Evolutionary conservation across 2,113 vertebrate species (phyloP).

Genomic region (Ariopsis seemanni): DNA sequence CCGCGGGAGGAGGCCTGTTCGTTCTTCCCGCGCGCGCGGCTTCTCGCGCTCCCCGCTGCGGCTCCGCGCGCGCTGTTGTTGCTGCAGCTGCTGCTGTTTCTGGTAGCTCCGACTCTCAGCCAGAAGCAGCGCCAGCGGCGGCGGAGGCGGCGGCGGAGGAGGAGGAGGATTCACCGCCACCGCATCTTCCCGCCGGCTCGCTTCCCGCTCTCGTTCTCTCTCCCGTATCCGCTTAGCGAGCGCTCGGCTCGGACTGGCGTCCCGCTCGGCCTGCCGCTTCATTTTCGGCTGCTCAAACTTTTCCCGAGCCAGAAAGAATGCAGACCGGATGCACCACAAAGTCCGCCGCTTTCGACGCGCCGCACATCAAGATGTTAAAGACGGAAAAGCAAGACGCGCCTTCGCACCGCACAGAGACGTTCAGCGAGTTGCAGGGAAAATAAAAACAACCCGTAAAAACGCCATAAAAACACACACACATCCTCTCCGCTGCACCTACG

Average conservation of each 20-base stretch:
- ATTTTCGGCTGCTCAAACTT: constrained; percentile 74
- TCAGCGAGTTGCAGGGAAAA: background rate
- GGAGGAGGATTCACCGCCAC: background rate
- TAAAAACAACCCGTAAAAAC: constrained; percentile 48
- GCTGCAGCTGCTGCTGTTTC: constrained; percentile 58
- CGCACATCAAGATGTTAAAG: constrained; percentile 33
- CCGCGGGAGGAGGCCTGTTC: constrained; percentile 64
- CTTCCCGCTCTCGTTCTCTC: constrained; percentile 76
- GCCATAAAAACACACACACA: constrained; percentile 70
- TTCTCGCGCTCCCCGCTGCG: constrained; percentile 80
- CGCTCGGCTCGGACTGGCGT: constrained; percentile 79
- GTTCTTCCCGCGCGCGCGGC: constrained; percentile 73
- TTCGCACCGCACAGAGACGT: background rate
- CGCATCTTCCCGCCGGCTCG: constrained; percentile 68
- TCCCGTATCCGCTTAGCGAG: constrained; percentile 78
- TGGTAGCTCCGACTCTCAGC: constrained; percentile 74
- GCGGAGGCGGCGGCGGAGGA: background rate
- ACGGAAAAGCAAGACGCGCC: background rate
- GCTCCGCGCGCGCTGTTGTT: constrained; percentile 57
- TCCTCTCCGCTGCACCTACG: constrained; percentile 69
- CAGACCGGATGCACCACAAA: constrained; percentile 4
- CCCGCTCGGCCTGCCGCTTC: constrained; percentile 90
- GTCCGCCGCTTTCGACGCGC: constrained; percentile 19
- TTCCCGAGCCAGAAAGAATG: constrained; percentile 55
- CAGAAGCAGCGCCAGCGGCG: constrained; percentile 71